phyloP scores from a whole-genome alignment of 1,140 invertebrate genomes.

The Maconellicoccus hirsutus region DNA sequence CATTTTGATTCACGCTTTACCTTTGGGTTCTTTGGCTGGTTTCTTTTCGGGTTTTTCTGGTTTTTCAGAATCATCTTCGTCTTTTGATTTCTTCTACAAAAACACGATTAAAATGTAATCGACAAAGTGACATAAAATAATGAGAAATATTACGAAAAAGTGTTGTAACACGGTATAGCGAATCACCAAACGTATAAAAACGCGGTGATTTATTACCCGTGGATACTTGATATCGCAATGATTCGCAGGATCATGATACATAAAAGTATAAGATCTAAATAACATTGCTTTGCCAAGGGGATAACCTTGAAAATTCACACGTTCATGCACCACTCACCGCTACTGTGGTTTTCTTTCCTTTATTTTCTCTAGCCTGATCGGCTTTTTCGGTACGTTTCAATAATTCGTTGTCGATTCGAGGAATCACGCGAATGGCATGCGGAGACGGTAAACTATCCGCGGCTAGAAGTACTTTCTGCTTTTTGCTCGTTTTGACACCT shows the following conservation, averaged over 20 bases:
- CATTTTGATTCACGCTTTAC: conserved; percentile 24
- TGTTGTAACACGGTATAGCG: conserved; percentile 9
- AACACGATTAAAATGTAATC: too few species aligned
- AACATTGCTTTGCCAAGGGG: conserved; percentile 27
- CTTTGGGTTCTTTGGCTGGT: conserved; percentile 23
- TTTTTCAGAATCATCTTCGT: conserved; percentile 12
- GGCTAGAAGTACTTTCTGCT: conserved; percentile 34
- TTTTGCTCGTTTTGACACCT: conserved; percentile 36
- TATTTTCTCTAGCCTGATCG: conserved; percentile 35
- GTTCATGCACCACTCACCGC: conserved; percentile 12
- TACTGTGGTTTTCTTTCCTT: conserved; percentile 43
- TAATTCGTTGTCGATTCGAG: conserved; percentile 57
- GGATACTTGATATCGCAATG: background rate
- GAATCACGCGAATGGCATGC: conserved; percentile 51
- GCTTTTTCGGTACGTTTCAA: conserved; percentile 52
- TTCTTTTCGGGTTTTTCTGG: conserved; percentile 24
- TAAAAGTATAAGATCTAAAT: background rate
- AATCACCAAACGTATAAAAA: background rate
- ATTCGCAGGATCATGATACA: background rate
- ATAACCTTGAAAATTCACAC: background rate
- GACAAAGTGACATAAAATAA: too few species aligned
- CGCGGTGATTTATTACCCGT: background rate
- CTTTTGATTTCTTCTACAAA: conserved; percentile 26
- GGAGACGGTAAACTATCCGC: conserved; percentile 46
- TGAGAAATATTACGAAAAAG: too few species aligned